These are phyloP conservation scores for Polyommatus icarus DNA, from an alignment of 2,888 invertebrate species.

Conservation along the genomic window DNA sequence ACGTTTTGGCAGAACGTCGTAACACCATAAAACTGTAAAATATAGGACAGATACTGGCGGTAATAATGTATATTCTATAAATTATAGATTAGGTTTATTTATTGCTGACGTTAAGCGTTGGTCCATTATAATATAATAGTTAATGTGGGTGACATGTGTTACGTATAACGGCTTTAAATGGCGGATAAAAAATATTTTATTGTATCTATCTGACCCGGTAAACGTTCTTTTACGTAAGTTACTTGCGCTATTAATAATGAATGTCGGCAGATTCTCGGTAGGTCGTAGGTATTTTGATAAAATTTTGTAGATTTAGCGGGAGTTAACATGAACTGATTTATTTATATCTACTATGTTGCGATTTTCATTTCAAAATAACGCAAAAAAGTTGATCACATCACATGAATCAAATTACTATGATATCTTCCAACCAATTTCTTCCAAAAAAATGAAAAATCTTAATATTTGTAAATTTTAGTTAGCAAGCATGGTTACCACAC, in stretches of 20 bases:
- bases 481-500: background rate
- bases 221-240: no score
- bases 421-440: no score
- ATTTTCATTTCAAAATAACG: no score
- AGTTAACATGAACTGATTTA: no score
- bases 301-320: no score
- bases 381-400: no score
- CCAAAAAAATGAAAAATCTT: no score
- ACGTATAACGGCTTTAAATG: background rate
- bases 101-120: slow-evolving; percentile 6
- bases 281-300: no score
- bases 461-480: background rate
- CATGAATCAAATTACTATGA: no score
- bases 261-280: no score
- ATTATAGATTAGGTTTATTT: slow-evolving; percentile 23
- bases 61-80: slow-evolving; percentile 17
- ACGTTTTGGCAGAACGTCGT: slow-evolving; percentile 33
- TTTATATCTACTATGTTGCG: no score
- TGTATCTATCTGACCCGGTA: background rate
- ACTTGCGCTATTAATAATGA: no score
- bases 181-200: background rate
- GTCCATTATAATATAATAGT: background rate
- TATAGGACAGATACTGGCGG: background rate
- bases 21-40: slow-evolving; percentile 11
- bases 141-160: background rate